Conservation (phyloP, 2,113 vertebrate species). For the Lophura nycthemera region DNA sequence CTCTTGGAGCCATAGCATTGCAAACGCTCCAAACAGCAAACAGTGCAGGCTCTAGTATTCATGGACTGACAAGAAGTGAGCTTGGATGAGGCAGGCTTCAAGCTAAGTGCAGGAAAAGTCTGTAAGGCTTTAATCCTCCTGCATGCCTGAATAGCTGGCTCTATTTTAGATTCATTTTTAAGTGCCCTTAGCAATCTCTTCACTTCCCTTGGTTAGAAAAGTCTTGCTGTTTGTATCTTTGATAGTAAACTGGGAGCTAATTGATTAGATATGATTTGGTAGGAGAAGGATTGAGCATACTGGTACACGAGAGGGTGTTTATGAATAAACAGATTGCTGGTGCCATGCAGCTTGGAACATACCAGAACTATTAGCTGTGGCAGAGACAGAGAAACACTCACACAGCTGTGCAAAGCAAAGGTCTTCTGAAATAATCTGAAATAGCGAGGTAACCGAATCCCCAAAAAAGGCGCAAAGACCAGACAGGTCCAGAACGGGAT, state of each 20-base stretch:
- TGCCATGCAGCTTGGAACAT: neutral
- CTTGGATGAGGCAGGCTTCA: neutral
- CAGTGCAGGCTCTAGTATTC: neutral
- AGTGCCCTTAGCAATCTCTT: neutral
- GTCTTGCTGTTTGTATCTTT: neutral
- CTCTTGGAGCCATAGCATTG: neutral
- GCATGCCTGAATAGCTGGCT: neutral
- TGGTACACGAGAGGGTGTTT: neutral
- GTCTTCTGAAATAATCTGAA: neutral
- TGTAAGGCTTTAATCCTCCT: neutral
- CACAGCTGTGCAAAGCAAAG: neutral
- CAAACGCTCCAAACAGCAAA: neutral
- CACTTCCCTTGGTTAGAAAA: neutral
- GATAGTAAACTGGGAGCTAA: neutral
- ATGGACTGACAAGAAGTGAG: neutral
- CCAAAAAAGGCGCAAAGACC: neutral
- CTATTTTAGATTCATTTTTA: neutral
- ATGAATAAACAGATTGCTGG: accelerated
- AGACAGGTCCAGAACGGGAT: neutral
- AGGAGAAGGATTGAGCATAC: neutral
- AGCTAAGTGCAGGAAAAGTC: neutral
- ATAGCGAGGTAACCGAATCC: neutral
- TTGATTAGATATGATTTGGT: neutral
- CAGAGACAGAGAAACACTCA: neutral
- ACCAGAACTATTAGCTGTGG: neutral